Base-by-base conservation (phyloP, 2,113 vertebrate genomes). In the Sylvia atricapilla region DNA sequence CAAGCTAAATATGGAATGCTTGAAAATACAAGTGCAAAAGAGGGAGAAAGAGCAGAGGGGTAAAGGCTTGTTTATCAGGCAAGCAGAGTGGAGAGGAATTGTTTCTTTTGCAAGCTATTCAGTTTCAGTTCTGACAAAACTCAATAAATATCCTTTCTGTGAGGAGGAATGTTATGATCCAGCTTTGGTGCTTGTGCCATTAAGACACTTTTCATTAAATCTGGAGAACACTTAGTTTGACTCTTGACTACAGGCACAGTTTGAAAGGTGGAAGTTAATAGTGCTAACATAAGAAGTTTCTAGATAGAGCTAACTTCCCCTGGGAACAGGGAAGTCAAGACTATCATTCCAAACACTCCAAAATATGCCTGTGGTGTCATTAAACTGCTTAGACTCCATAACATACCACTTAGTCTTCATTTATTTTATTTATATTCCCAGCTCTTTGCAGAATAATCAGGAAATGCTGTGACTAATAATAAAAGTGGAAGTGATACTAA, bases 311-410 rank as follows among this genome's bases (percentile, higher is more conserved):
- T 58, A 14, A n/a, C 73, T 90, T n/a, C 73, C 86, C 89, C 46
- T 93, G 58, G 35, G 62, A 94, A 72, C 80, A 79, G 30, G 39
- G 52, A 80, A 94, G 59, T 72, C 39, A 69, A 86, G 75, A 31
- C 14, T 73, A 55, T 13, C 8, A 43, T 46, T 88, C 50, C 35
- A 59, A 43, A 35, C 77, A 66, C 46, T 76, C 49, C 53, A 55
- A 66, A 87, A 69, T 76, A 53, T n/a, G 46, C 62, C 60, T 69
- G 7, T 58, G 52, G 24, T 85, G 35, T 74, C 30, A 41, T 68
- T 67, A 52, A 83, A 70, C 25, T 69, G 33, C 56, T 89, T 82
- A 41, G 70, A 22, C 43, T 64, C 37, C 79, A 41, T 88, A 89
- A 46, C 25, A n/a, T 30, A 27, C 8, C 13, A 33, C 58, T 94